Conservation (phyloP, 2,888 invertebrate species). For the Acanthosepion lycidas region DNA sequence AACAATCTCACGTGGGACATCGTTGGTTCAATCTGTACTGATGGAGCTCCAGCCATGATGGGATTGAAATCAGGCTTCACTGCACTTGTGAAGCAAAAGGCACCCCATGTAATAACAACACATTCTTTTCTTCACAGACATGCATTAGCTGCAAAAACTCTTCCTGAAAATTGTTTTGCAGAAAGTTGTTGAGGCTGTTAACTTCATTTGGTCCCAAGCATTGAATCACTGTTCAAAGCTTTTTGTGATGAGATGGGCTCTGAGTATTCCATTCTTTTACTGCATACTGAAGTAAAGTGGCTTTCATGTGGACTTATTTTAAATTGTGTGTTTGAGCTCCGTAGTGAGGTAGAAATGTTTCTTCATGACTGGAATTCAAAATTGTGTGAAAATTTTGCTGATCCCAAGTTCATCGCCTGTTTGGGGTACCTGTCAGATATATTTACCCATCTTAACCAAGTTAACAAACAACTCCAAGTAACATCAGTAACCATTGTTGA, state of each 20-base stretch:
- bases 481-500: constrained; percentile 3
- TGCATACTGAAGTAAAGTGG: neutral
- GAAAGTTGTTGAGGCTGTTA: neutral
- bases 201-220: neutral
- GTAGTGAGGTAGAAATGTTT: neutral
- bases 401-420: too few species aligned
- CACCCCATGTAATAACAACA: too few species aligned
- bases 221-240: neutral
- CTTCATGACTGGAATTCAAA: neutral
- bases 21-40: neutral
- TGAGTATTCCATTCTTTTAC: neutral
- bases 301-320: neutral
- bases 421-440: neutral
- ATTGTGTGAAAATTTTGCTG: neutral
- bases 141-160: neutral
- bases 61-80: neutral
- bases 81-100: too few species aligned
- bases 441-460: neutral
- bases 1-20: neutral
- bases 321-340: neutral
- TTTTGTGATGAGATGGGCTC: constrained; percentile 8
- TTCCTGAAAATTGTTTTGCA: constrained; percentile 33
- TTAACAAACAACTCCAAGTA: neutral
- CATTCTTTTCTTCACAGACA: too few species aligned
- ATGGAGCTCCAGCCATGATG: neutral